Evolutionary conservation across 2,888 invertebrate species (phyloP).

Genomic region (Acrobasis repandana): DNA sequence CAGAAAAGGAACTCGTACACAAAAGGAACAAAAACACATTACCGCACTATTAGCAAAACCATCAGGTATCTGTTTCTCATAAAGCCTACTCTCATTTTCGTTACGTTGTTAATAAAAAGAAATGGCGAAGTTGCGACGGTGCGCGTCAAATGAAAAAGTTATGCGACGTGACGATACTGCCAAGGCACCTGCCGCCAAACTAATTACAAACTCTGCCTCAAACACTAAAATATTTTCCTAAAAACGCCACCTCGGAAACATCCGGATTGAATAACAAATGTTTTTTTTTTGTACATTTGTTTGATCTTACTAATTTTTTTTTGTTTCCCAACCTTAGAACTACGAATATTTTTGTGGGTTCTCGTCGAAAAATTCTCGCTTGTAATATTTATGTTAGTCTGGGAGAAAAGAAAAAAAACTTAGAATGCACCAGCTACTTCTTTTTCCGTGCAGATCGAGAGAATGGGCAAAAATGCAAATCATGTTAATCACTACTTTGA

Average conservation of each 20-base stretch:
- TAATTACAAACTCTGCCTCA: conserved; percentile 80
- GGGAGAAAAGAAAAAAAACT: no score
- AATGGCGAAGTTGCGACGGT: conserved; percentile 77
- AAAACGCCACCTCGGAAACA: conserved; percentile 74
- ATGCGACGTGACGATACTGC: conserved; percentile 80
- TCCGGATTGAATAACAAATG: conserved; percentile 67
- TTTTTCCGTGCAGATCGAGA: no score
- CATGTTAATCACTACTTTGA: no score
- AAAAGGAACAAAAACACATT: conserved; percentile 1
- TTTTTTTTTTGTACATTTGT: conserved; percentile 33
- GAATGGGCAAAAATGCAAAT: no score
- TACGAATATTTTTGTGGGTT: no score
- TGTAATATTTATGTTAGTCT: no score
- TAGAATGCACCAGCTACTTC: no score
- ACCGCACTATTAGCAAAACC: conserved; percentile 50
- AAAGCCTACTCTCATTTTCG: conserved; percentile 78
- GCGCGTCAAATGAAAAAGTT: conserved; percentile 83
- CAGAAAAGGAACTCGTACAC: not conserved
- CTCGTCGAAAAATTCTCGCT: no score
- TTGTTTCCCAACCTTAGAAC: no score
- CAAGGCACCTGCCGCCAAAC: conserved; percentile 75
- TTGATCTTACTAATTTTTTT: conserved; percentile 19
- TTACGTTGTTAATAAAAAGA: conserved; percentile 81
- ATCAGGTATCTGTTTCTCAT: conserved; percentile 73
- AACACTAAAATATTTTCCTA: conserved; percentile 80